Conservation (phyloP, 2,113 vertebrate genomes). For the Neolamprologus toae region DNA sequence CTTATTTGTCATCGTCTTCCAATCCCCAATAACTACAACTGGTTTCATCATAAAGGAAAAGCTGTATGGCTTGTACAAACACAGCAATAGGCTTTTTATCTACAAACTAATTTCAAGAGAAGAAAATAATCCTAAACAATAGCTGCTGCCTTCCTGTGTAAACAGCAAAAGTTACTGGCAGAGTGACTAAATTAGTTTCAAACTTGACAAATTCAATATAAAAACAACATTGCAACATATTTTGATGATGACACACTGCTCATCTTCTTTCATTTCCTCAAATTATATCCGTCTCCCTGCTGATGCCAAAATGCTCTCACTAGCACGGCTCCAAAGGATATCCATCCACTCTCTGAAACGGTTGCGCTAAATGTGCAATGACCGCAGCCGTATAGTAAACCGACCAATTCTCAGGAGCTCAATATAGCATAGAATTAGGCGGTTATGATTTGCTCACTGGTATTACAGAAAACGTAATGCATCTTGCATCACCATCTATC, state of each 20-base stretch:
- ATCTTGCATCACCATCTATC: constrained; percentile 60
- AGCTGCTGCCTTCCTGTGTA: background rate
- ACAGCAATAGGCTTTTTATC: background rate
- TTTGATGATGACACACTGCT: constrained; percentile 11
- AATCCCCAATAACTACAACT: background rate
- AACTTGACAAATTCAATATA: background rate
- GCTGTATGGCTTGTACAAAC: background rate
- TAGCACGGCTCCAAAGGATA: background rate
- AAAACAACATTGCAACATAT: background rate
- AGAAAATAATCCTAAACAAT: background rate
- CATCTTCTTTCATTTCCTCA: constrained; percentile 7
- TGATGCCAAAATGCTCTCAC: background rate
- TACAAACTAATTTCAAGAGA: background rate
- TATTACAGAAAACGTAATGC: constrained; percentile 49
- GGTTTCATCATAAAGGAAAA: background rate
- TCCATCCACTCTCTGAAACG: background rate
- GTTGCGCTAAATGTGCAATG: constrained; percentile 8
- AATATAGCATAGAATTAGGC: constrained; percentile 27
- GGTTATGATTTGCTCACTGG: constrained; percentile 35
- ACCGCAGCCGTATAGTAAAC: constrained; percentile 16
- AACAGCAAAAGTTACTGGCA: background rate
- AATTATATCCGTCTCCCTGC: background rate
- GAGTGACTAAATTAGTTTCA: background rate
- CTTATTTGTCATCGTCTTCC: background rate
- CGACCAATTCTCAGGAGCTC: constrained; percentile 1